Conservation (phyloP, 2,888 invertebrate species). For the Druceiella hillmani region DNA sequence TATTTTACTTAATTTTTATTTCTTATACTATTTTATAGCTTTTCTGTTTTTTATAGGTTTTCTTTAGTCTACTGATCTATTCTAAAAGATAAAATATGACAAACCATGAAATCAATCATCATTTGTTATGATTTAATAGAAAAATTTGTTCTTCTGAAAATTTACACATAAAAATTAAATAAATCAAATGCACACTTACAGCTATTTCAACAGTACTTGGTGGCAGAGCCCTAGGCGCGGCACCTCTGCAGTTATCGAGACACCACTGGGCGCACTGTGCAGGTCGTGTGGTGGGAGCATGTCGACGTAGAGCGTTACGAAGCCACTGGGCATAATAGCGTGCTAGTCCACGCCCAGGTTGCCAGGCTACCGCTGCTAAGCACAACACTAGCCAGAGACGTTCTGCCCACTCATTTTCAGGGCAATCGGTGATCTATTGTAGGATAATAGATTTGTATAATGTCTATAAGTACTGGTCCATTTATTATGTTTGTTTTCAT, state of each 20-base stretch:
- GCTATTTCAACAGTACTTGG: slow-evolving; percentile 93
- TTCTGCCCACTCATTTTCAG: slow-evolving; percentile 76
- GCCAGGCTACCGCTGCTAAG: slow-evolving; percentile 86
- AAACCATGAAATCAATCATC: too few species aligned
- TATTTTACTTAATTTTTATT: too few species aligned
- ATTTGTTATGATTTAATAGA: too few species aligned
- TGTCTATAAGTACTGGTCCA: too few species aligned
- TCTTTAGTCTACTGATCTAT: too few species aligned
- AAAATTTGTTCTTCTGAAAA: too few species aligned
- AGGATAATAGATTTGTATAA: not conserved
- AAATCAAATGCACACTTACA: slow-evolving; percentile 52
- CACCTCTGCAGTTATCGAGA: slow-evolving; percentile 85
- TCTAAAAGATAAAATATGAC: too few species aligned
- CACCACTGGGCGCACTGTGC: slow-evolving; percentile 93
- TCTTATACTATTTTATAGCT: too few species aligned
- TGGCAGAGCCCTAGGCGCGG: slow-evolving; percentile 76
- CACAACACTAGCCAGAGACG: slow-evolving; percentile 86
- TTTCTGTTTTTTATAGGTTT: too few species aligned
- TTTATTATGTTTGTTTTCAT: too few species aligned
- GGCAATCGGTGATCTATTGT: slow-evolving; percentile 73
- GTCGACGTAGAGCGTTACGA: too few species aligned
- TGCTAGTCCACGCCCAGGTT: slow-evolving; percentile 76
- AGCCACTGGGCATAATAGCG: slow-evolving; percentile 66
- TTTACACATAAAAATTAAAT: too few species aligned
- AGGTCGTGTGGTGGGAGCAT: slow-evolving; percentile 34